Percentiles rank a stretch among this genome's conserved stretches.
phyloP scores from a whole-genome alignment of 2,888 invertebrate genomes.

The Seladonia tumulorum region DNA sequence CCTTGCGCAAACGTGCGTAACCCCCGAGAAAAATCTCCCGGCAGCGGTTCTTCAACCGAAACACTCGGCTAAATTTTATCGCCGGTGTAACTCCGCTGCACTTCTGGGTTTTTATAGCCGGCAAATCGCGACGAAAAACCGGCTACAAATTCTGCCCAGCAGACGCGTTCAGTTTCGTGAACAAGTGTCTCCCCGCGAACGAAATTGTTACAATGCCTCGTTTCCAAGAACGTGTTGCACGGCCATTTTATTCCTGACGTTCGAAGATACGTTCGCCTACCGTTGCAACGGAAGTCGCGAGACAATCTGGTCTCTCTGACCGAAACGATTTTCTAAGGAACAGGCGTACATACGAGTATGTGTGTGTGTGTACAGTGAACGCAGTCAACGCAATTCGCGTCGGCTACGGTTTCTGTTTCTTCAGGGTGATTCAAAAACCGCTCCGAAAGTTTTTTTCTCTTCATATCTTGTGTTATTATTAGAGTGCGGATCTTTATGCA shows the following conservation, averaged over 20 bases:
- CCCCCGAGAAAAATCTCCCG: constrained; percentile 39
- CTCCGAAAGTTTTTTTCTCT: neutral
- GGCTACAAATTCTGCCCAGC: neutral
- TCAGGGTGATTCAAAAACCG: neutral
- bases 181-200: constrained; percentile 25
- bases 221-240: constrained; percentile 26
- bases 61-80: constrained; percentile 40
- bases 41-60: neutral
- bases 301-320: neutral
- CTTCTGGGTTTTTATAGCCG: constrained; percentile 38
- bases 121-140: constrained; percentile 29
- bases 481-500: too few relatives aligned
- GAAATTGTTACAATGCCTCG: constrained; percentile 29
- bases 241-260: constrained; percentile 33
- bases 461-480: too few relatives aligned
- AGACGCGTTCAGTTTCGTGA: neutral
- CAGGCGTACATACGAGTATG: too few relatives aligned
- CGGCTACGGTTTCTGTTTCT: neutral
- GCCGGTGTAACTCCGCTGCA: constrained; percentile 18
- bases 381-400: too few relatives aligned
- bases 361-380: too few relatives aligned
- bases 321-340: constrained; percentile 22
- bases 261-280: constrained; percentile 31
- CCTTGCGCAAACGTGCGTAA: constrained; percentile 49
- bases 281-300: constrained; percentile 20